Evolutionary conservation across 1,140 invertebrate genomes (phyloP).

Genomic region (Palaemon carinicauda): DNA sequence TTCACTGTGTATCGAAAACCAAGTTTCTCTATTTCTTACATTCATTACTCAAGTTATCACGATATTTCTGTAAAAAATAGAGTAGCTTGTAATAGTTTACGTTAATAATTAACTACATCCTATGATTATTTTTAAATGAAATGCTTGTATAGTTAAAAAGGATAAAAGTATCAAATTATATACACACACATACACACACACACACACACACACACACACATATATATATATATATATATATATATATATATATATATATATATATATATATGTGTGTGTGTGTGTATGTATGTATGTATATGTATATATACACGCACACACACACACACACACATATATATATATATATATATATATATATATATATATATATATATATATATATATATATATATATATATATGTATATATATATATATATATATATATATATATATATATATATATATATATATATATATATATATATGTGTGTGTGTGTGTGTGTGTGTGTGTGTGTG

Average conservation of each 20-base stretch:
- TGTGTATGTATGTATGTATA: neutral
- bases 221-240: neutral
- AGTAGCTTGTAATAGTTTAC: no score
- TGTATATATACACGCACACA: neutral
- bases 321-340: neutral
- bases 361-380: neutral
- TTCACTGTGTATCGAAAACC: no score
- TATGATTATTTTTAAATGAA: no score
- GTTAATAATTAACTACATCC: no score
- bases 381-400: neutral
- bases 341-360: neutral
- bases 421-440: neutral
- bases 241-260: neutral
- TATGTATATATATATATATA: neutral
- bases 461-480: no score
- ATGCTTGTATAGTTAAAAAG: no score
- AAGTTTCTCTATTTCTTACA: no score
- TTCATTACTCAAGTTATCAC: no score
- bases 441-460: neutral
- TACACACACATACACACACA: neutral
- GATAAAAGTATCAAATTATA: neutral
- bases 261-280: neutral
- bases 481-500: no score
- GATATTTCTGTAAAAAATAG: no score
- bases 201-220: slow-evolving; percentile 11